These are phyloP conservation scores for Myodes glareolus DNA, from an alignment of 2,113 vertebrate genomes.

Conservation along the genomic window DNA sequence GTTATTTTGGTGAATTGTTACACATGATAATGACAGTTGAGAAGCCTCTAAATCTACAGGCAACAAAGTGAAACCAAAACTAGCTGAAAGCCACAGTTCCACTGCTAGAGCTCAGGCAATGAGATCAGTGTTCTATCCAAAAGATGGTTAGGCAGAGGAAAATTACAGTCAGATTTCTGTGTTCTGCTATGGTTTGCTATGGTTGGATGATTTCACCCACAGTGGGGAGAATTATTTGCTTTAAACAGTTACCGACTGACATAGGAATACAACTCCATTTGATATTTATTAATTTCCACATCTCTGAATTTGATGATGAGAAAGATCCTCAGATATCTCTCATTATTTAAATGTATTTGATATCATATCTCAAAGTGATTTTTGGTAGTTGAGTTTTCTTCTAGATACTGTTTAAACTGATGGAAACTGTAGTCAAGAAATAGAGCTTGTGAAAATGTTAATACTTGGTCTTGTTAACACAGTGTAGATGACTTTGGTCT, in stretches of 20 bases:
- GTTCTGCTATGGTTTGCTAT: not conserved
- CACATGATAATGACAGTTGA: not conserved
- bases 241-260: not conserved
- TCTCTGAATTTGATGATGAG: not conserved
- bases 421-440: not conserved
- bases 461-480: not conserved
- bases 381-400: not conserved
- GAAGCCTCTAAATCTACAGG: not conserved
- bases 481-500: not conserved
- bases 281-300: not conserved
- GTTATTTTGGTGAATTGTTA: not conserved
- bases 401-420: not conserved
- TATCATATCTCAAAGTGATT: not conserved
- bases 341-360: not conserved
- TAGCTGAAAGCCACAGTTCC: not conserved
- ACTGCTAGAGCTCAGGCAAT: not conserved
- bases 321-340: not conserved
- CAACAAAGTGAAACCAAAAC: not conserved
- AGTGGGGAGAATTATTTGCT: not conserved
- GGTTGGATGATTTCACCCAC: not conserved
- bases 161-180: not conserved
- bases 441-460: not conserved
- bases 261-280: not conserved
- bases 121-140: not conserved
- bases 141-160: not conserved